phyloP scores from a whole-genome alignment of 2,888 invertebrate species.

The Cloeon dipterum region DNA sequence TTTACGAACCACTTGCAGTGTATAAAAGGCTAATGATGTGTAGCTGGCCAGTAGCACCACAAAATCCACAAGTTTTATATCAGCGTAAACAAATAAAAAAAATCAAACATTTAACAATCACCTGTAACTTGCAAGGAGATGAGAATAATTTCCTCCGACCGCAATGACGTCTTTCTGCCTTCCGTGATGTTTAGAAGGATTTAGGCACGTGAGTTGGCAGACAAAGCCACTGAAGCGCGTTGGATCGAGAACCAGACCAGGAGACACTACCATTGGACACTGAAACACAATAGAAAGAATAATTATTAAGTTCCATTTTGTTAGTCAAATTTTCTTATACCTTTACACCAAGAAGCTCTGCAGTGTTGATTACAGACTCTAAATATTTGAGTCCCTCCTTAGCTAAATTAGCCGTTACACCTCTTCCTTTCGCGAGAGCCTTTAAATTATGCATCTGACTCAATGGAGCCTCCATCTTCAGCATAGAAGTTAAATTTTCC shows the following conservation, averaged over 20 bases:
- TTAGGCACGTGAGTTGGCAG: slow-evolving; percentile 39
- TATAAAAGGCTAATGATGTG: slow-evolving; percentile 11
- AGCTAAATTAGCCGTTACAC: slow-evolving; percentile 38
- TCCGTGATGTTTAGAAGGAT: slow-evolving; percentile 26
- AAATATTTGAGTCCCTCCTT: slow-evolving; percentile 51
- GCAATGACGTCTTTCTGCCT: slow-evolving; percentile 41
- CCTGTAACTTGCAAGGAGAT: slow-evolving; percentile 47
- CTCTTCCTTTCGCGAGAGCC: slow-evolving; percentile 38
- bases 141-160: slow-evolving; percentile 76
- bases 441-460: slow-evolving; percentile 35
- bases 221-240: slow-evolving; percentile 40
- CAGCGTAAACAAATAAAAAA: slow-evolving; percentile 7
- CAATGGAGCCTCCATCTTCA: slow-evolving; percentile 39
- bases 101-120: slow-evolving; percentile 14
- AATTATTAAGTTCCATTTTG: not conserved
- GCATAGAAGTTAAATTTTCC: slow-evolving; percentile 19
- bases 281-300: slow-evolving; percentile 14
- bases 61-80: slow-evolving; percentile 8
- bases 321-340: slow-evolving; percentile 18
- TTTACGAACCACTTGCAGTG: slow-evolving; percentile 9
- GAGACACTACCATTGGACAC: slow-evolving; percentile 33
- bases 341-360: slow-evolving; percentile 49
- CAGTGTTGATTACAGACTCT: slow-evolving; percentile 43
- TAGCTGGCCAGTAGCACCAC: slow-evolving; percentile 7
- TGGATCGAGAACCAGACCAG: slow-evolving; percentile 34